Evolutionary conservation across 37 sponge, comb jelly and placozoan genomes (phyloP).

Genomic region (Geodia barretti): DNA sequence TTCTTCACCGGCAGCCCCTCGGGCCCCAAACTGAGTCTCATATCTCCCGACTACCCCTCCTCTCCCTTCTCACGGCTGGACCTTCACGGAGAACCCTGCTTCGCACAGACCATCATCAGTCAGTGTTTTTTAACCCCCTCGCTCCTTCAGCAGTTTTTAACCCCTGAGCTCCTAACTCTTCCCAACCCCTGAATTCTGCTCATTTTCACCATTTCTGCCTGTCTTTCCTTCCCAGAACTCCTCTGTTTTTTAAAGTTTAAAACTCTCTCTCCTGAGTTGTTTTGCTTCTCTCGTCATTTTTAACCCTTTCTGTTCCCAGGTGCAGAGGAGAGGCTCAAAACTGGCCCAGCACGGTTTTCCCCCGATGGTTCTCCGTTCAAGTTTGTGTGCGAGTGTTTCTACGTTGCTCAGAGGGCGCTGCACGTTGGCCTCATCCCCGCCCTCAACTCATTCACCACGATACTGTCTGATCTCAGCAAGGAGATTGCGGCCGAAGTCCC

Average conservation of each 20-base stretch:
- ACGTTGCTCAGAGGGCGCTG: slow-evolving; percentile 79
- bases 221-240: no score
- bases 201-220: no score
- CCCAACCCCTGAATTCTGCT: no score
- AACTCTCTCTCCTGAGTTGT: no score
- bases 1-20: slow-evolving; percentile 59
- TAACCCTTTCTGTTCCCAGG: no score
- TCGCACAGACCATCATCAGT: slow-evolving; percentile 62
- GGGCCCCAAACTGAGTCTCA: slow-evolving; percentile 60
- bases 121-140: background rate
- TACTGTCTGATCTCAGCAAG: slow-evolving; percentile 22
- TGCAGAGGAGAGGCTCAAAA: background rate
- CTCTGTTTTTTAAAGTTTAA: no score
- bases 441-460: slow-evolving; percentile 9
- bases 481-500: background rate
- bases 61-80: slow-evolving; percentile 66
- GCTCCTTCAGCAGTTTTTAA: no score
- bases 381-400: slow-evolving; percentile 86
- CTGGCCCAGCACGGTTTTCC: background rate
- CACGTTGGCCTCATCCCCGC: slow-evolving; percentile 75
- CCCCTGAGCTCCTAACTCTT: no score
- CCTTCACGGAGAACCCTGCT: slow-evolving; percentile 66
- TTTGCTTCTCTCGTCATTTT: no score
- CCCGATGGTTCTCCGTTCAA: slow-evolving; percentile 40
- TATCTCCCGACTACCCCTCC: slow-evolving; percentile 50